Base-by-base conservation (phyloP, 2,888 invertebrate genomes). In the Sarcophaga variegata region DNA sequence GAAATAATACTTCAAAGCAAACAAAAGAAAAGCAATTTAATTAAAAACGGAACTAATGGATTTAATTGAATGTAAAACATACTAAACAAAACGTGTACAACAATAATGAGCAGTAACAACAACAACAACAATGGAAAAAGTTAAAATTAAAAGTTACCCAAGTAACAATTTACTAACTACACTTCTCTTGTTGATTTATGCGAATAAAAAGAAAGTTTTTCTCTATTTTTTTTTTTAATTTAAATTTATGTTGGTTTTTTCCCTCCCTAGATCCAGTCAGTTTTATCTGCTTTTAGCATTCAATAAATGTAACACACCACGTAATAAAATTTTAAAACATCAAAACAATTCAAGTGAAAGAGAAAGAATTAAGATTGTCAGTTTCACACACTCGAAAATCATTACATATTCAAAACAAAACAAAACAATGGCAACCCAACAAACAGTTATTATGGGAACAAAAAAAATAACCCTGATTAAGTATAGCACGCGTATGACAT, bases 401-500 rank as follows among this genome's bases (percentile, higher is more conserved):
- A 37, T 37, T 37, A 37, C 37, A 37, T 4, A 70, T 25, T 60
- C 60, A 17, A n/a, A n/a, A n/a, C 37, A 70, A 62, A 78, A 54
- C 45, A 64, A 69, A 70, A 70, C n/a, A 20, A 75, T 37, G 37
- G 14, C 45, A 27, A 75, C 62, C 63, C 45, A 47, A 70, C 10
- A 63, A 12, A 47, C 25, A 47, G 79, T 45, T 25, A 59, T 59
- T 20, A 60, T 71, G 25, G 69, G 45, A 72, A 45, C 6, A 14
- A 63, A 20, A 14, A 22, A 12, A 71, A 77, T 59, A 83, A 75
- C 47, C 47, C 0, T 11, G 4, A 14, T 84, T 47, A 81, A 74
- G 72, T 81, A 63, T 49, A 85, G 81, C 81, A 82, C 81, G 85
- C 74, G 77, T 78, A 75, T 82, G 81, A 85, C 75, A 85, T 85